Evolutionary conservation across 2,113 vertebrate genomes (phyloP).

Genomic region (Scatophagus argus): DNA sequence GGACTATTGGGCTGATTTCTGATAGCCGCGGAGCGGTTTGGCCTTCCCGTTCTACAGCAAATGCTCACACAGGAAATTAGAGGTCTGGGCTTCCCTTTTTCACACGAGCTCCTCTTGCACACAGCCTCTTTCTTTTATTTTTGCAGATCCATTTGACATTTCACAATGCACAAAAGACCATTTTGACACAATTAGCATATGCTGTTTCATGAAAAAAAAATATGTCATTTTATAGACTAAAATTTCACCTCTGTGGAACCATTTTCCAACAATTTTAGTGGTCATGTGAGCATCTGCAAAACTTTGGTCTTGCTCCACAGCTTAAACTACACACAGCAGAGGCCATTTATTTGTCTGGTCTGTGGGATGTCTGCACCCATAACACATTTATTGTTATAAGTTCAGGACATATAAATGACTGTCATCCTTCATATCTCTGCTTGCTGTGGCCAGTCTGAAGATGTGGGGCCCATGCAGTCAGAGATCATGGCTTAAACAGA

Average conservation of each 20-base stretch:
- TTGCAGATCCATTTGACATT: slow-evolving; percentile 53
- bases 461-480: slow-evolving; percentile 67
- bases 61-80: slow-evolving; percentile 85
- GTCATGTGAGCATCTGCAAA: slow-evolving; percentile 37
- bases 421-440: slow-evolving; percentile 65
- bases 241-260: slow-evolving; percentile 18
- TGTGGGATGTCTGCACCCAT: slow-evolving; percentile 70
- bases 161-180: slow-evolving; percentile 40
- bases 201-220: slow-evolving; percentile 18
- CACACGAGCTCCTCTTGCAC: slow-evolving; percentile 75
- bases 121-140: slow-evolving; percentile 57
- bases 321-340: slow-evolving; percentile 62
- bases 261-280: slow-evolving; percentile 36
- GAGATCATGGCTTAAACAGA: slow-evolving; percentile 82
- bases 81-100: slow-evolving; percentile 82
- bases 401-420: slow-evolving; percentile 66
- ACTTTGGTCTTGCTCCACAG: slow-evolving; percentile 29
- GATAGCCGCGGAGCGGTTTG: slow-evolving; percentile 76
- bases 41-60: slow-evolving; percentile 71
- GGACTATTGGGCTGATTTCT: slow-evolving; percentile 79
- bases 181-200: slow-evolving; percentile 59
- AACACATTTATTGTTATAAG: slow-evolving; percentile 74
- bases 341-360: slow-evolving; percentile 66
- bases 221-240: background rate
- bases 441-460: slow-evolving; percentile 52